Percentiles rank a stretch among this genome's conserved stretches.
Conservation (phyloP, 2,888 invertebrate genomes). For the Sesamia inferens region DNA sequence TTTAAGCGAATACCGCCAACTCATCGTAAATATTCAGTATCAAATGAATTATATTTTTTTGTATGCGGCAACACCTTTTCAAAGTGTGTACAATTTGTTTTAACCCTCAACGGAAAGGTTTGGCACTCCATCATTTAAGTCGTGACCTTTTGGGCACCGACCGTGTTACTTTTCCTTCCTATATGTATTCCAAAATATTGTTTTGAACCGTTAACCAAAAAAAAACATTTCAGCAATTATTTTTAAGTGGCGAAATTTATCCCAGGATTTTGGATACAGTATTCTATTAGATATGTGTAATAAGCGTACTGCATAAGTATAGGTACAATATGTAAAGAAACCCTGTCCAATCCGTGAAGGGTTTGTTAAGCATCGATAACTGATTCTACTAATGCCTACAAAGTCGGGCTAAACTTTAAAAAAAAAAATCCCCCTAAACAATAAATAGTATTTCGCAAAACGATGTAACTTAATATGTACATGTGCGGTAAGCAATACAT, state of each 20-base stretch:
- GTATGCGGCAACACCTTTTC: slow-evolving; percentile 33
- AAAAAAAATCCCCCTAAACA: too few relatives aligned
- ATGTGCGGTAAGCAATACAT: too few relatives aligned
- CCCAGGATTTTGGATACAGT: slow-evolving; percentile 5
- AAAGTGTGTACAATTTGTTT: slow-evolving; percentile 42
- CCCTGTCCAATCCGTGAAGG: too few relatives aligned
- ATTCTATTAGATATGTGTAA: background rate
- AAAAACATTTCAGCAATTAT: background rate
- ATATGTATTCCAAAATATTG: background rate
- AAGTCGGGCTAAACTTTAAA: too few relatives aligned
- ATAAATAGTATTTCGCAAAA: too few relatives aligned
- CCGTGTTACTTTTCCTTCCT: slow-evolving; percentile 32
- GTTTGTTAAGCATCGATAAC: too few relatives aligned
- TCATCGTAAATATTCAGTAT: slow-evolving; percentile 42
- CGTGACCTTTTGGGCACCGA: slow-evolving; percentile 32
- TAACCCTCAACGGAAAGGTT: slow-evolving; percentile 38
- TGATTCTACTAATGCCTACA: too few relatives aligned
- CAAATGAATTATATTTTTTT: slow-evolving; percentile 50
- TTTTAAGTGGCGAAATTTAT: background rate
- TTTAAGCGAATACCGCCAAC: background rate
- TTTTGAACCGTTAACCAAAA: background rate
- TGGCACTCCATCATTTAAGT: slow-evolving; percentile 47
- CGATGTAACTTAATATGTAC: too few relatives aligned
- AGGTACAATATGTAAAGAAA: too few relatives aligned
- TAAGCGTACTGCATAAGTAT: background rate